Base-by-base conservation (phyloP, 2,888 invertebrate genomes). In the Drosophila flavopinicola region DNA sequence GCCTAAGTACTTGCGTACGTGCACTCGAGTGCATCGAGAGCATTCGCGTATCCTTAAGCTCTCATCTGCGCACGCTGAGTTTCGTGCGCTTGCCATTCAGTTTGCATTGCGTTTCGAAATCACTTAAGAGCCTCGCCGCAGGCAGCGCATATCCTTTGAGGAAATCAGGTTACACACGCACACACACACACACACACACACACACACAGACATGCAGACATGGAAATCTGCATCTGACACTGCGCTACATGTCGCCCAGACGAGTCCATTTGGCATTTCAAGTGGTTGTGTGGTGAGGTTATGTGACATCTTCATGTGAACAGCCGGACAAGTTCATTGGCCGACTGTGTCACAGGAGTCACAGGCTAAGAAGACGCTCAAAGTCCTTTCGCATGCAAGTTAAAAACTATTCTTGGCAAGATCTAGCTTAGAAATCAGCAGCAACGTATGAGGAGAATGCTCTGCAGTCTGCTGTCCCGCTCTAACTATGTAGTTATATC, bases 141-240 rank as follows among this genome's bases (percentile, higher is more conserved):
- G 83, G 77, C 72, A 37, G 59, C 56, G 67, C 69, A 68, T 78
- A 86, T 82, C 80, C 88, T 82, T 87, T 64, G 60, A 78, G 69
- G 60, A 83, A 80, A 87, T 80, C 87, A 87, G 87, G 85, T 80
- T 80, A 87, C 87, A 70, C 38, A 60, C 66, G 30, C 48, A 39
- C 17, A 38, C 44, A 48, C 27, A 35, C 33, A 44, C 42, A 29
- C 17, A 24, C 44, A 10, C 17, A 52, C 15, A 45, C 32, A 41
- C 6, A 15, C 27, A 41, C 3, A n/a, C 6, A 32, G 4, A 29
- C n/a, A 39, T n/a, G 13, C 3, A 6, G 6, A 25, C 9, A 30
- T 13, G 6, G 20, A 35, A 38, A 71, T 54, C 41, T 49, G 48
- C 48, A 48, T 49, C 44, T 56, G 47, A 37, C 60, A 49, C 52